Percentiles rank a stretch among this genome's conserved stretches.
Evolutionary conservation across 2,888 invertebrate genomes (phyloP).

Genomic region (Drosophila mayaguana): DNA sequence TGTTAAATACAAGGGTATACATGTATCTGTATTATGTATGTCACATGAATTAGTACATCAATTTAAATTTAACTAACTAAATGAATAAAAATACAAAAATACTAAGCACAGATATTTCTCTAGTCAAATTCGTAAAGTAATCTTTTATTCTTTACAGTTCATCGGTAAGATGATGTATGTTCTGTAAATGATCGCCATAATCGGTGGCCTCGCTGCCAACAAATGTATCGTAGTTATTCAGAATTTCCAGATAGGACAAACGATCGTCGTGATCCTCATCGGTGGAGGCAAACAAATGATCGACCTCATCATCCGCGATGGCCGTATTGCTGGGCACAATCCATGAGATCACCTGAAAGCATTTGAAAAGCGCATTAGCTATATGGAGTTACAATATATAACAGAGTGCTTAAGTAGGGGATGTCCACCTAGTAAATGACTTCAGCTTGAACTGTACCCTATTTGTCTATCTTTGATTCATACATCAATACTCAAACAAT

Average conservation of each 20-base stretch:
- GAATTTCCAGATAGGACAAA: constrained; percentile 92
- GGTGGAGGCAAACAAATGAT: constrained; percentile 93
- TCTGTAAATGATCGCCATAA: constrained; percentile 93
- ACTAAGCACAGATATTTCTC: constrained; percentile 52
- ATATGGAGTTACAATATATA: neutral
- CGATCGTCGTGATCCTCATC: constrained; percentile 94
- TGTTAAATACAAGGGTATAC: constrained; percentile 11
- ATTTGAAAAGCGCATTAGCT: neutral
- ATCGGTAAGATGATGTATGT: constrained; percentile 92
- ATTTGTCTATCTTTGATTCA: no score
- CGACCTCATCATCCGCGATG: constrained; percentile 95
- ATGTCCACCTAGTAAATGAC: no score
- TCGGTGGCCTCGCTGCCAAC: constrained; percentile 97
- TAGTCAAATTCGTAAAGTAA: constrained; percentile 33
- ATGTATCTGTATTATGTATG: constrained; percentile 17
- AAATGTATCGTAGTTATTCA: constrained; percentile 94
- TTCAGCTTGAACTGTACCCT: no score
- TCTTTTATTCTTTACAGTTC: constrained; percentile 88
- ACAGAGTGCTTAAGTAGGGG: no score
- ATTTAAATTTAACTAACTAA: constrained; percentile 58
- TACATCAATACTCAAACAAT: no score
- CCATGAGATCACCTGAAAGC: constrained; percentile 90
- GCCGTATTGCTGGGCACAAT: constrained; percentile 95
- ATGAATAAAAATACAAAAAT: constrained; percentile 49
- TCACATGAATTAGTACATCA: constrained; percentile 56